Base-by-base conservation (phyloP, 2,888 invertebrate species). In the Harpagoxenus sublaevis region DNA sequence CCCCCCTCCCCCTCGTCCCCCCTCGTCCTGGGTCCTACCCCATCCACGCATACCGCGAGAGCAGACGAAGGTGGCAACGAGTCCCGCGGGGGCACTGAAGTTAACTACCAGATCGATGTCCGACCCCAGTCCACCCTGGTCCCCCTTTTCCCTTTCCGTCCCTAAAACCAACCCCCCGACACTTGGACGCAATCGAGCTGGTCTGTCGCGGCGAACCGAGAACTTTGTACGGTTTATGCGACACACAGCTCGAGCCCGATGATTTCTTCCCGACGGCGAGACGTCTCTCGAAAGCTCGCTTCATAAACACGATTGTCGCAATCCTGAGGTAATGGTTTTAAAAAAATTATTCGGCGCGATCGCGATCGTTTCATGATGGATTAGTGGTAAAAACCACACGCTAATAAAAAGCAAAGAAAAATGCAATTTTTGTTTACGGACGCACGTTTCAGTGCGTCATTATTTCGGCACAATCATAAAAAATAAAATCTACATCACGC, bases 31-130 rank as follows among this genome's bases (percentile, higher is more conserved):
- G 57, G 51, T 18, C 77, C 51, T 53, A 28, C 42, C 77, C 73
- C 82, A 81, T 83, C 60, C 71, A 74, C 74, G 83, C 39, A 63
- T 55, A 55, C 71, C 23, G 48, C 15, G 42, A 78, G 75, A 82
- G 90, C 89, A 87, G 85, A 88, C 87, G 88, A 91, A 91, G 92
- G 92, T 92, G 92, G 92, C 94, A 94, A 95, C 94, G 94, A 94
- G 95, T 94, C 95, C 91, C 94, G 66, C 39, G 94, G 93, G 95
- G 89, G 93, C 93, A 92, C 91, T 94, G 87, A 92, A 93, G 93
- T 94, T 94, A 94, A 95, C 94, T 94, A 93, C 93, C 93, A 93
- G 94, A 94, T 95, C 94, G 94, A 94, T 94, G 94, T 94, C 91
- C 92, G 89, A 92, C 93, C 92, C 92, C 79, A 73, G 84, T 87